Evolutionary conservation across 2,797 vertebrate genomes (phyloP), one percentile per base, ranked within the genome.

Genomic region (Urocyon cinereoargenteus): DNA sequence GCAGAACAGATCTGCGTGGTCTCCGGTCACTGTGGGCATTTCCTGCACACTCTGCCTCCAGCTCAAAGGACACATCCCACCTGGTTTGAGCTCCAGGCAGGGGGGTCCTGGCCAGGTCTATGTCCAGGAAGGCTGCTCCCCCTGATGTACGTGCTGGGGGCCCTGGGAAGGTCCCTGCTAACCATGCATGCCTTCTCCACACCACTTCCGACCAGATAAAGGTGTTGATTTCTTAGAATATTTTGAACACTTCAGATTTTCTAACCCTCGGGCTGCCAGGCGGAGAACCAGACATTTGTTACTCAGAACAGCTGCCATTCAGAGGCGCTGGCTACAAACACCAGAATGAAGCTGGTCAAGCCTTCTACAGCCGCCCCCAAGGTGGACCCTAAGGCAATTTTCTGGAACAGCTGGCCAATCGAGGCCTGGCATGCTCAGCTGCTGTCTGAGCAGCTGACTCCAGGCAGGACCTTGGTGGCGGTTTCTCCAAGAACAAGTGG

Each of bases 401-500:
- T 53, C 5, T 51, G 78, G 92, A 96, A 97, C 98, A 98, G 26
- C 97, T 98, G 98, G 96, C 73, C 95, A 78, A 62, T 53, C 53
- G 53, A 53, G 53, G 53, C 53, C 53, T 16, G 14, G 53, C 64
- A 16, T 75, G 0, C 93, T 96, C 98, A 98, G 98, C 98, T 98
- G 98, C 97, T 96, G 59, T 12, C 82, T 26, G 49, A 97, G 97
- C 98, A 98, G 97, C 97, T 97, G 97, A 78, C 31, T 34, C 13
- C 1, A 49, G 9, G 72, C 13, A 4, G 73, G 19, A 40, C 45
- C 75, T 15, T 2, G 2, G 8, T 4, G 31, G 40, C 36, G 28
- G 28, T 10, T 78, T 62, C 78, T 86, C 18, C 19, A 53, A 45
- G 16, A 82, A 51, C 36, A 24, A 22, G 53, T 28, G 55, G 51